Base-by-base conservation (phyloP, 2,888 invertebrate genomes). In the Blastobasis adustella region DNA sequence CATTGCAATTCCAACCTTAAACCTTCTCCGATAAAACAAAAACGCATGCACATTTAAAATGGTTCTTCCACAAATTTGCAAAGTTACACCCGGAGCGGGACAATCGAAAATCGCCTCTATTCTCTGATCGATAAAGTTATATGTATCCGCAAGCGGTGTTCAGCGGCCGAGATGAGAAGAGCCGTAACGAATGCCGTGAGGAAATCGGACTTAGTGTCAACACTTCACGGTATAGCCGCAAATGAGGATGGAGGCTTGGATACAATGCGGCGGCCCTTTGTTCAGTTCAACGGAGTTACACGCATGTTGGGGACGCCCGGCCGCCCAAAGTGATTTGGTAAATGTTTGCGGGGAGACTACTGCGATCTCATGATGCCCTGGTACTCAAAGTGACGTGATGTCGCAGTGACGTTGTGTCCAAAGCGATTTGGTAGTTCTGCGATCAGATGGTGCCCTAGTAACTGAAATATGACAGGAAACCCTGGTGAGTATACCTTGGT, bases 131-230 rank as follows among this genome's bases (percentile, higher is more conserved):
- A 62, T 63, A 63, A 64, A 57, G 55, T 42, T 49, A 47, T 36
- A 40, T 46, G 5, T 9, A 37, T 44, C 38, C 54, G 55, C 49
- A 60, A 42, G 40, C 45, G 42, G 56, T 65, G 58, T 50, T 62
- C 69, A 61, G 73, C 70, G 59, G 58, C 58, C 67, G 61, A 75
- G 75, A 73, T 77, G 76, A 73, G 79, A 81, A 78, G 74, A 72
- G 71, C 72, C 77, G 73, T 65, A 63, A 69, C 82, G 71, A 81
- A 84, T 79, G 23, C 3, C 61, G 69, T 78, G 76, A 83, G 72
- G 77, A 81, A 83, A 83, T 82, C 76, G 82, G 78, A 60, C 83
- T 87, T 81, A 87, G 81, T 83, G 86, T 87, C 87, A 84, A 82
- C 86, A 82, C 82, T 82, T 82, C 79, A 83, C 73, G 82, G 60